Conservation (phyloP, 1,140 invertebrate genomes). For the Zaprionus ghesquierei region DNA sequence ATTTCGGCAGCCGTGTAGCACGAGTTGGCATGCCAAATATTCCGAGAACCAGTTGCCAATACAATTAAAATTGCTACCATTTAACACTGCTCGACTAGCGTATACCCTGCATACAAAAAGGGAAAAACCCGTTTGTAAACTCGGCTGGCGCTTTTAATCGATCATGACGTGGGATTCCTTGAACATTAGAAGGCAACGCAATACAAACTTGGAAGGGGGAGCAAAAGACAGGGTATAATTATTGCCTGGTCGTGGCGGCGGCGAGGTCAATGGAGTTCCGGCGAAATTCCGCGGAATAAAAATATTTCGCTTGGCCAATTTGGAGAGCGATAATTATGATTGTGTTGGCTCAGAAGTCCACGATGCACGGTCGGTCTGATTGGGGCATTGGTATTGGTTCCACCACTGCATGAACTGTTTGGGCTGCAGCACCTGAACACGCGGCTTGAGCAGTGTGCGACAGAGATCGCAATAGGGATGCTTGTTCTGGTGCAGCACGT, state of each 20-base stretch:
- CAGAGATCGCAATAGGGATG: slow-evolving; percentile 54
- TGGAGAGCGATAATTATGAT: slow-evolving; percentile 68
- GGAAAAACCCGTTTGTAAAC: neutral
- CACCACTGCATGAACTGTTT: slow-evolving; percentile 50
- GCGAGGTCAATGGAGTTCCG: slow-evolving; percentile 67
- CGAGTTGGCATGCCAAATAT: slow-evolving; percentile 60
- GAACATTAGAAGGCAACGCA: neutral
- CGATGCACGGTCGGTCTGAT: neutral
- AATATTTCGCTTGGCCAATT: slow-evolving; percentile 53
- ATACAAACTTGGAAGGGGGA: neutral
- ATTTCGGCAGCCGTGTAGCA: slow-evolving; percentile 49
- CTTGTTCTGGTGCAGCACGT: slow-evolving; percentile 18
- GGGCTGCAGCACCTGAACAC: neutral
- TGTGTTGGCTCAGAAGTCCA: slow-evolving; percentile 14
- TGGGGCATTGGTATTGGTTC: slow-evolving; percentile 45
- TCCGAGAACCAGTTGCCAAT: slow-evolving; percentile 55
- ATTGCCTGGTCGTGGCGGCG: slow-evolving; percentile 44
- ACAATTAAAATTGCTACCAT: slow-evolving; percentile 1
- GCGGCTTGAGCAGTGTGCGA: neutral
- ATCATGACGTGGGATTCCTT: neutral
- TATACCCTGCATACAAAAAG: slow-evolving; percentile 2
- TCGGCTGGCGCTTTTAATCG: neutral
- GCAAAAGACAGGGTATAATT: slow-evolving; percentile 33
- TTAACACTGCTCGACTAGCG: neutral
- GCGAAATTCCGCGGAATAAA: slow-evolving; percentile 71